Percentiles rank a stretch among this genome's conserved stretches.
Conservation (phyloP, 2,113 vertebrate species). For the Trichechus manatus region DNA sequence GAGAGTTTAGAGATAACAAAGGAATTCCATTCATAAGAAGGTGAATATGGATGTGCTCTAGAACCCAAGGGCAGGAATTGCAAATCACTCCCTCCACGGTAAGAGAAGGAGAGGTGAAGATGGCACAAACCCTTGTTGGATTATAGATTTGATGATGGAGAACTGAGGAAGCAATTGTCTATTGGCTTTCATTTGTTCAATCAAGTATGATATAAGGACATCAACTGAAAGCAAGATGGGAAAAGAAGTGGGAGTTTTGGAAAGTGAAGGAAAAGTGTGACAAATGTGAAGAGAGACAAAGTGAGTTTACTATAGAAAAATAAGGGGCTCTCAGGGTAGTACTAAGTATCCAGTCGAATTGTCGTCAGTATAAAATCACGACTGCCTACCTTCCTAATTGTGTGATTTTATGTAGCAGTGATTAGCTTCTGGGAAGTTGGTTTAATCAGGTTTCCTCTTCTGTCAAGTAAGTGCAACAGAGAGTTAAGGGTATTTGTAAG, state of each 20-base stretch:
- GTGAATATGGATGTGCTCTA: not conserved
- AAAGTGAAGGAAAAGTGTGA: not conserved
- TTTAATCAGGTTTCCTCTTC: not conserved
- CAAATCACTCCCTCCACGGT: not conserved
- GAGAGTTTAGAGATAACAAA: not conserved
- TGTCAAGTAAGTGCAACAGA: not conserved
- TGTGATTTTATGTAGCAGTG: not conserved
- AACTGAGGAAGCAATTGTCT: not conserved
- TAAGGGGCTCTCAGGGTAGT: not conserved
- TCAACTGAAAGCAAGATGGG: not conserved
- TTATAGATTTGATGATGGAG: not conserved
- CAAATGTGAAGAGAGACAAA: not conserved
- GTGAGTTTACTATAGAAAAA: not conserved
- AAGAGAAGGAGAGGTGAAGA: not conserved
- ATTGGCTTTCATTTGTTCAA: not conserved
- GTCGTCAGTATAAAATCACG: not conserved
- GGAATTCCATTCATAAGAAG: not conserved
- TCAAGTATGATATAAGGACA: not conserved
- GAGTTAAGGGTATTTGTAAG: not conserved
- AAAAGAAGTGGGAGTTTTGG: not conserved
- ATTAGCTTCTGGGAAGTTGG: not conserved
- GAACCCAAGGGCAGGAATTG: not conserved
- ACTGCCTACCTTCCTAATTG: not conserved
- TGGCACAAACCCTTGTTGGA: not conserved
- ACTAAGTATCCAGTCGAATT: not conserved